Evolutionary conservation across 2,797 vertebrate species (phyloP).

Genomic region (Sebastes oblongus): DNA sequence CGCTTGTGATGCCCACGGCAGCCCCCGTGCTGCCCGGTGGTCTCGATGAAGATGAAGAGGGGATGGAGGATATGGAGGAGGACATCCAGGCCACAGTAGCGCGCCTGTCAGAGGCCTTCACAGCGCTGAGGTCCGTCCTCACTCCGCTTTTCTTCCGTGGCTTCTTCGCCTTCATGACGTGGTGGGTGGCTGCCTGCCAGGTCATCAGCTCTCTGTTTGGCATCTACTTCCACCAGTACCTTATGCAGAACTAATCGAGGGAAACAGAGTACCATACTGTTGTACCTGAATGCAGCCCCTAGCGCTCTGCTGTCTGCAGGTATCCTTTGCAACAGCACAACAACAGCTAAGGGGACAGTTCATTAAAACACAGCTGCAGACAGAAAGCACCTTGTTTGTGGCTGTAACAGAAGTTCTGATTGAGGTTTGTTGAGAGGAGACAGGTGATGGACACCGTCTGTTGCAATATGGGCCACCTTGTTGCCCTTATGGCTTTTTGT

Average conservation of each 20-base stretch:
- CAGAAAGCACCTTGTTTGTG: neutral
- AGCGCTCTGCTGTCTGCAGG: slow-evolving; percentile 6
- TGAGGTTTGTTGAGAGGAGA: neutral
- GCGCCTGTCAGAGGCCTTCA: slow-evolving; percentile 81
- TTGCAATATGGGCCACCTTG: slow-evolving; percentile 1
- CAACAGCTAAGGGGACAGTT: neutral
- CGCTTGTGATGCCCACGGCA: slow-evolving; percentile 48
- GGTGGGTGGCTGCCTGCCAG: slow-evolving; percentile 96
- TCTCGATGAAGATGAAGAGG: slow-evolving; percentile 80
- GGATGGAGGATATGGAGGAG: slow-evolving; percentile 78
- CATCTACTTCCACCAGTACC: slow-evolving; percentile 95
- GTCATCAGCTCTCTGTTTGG: slow-evolving; percentile 92
- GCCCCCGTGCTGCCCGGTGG: neutral
- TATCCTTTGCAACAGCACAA: neutral
- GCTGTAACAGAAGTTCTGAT: neutral
- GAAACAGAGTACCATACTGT: neutral
- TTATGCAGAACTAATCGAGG: slow-evolving; percentile 84
- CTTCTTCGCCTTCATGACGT: slow-evolving; percentile 91
- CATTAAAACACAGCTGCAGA: slow-evolving; percentile 10
- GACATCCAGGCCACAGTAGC: slow-evolving; percentile 86
- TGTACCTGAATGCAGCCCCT: neutral
- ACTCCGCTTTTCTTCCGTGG: slow-evolving; percentile 88
- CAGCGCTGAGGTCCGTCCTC: slow-evolving; percentile 80
- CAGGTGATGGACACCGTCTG: slow-evolving; percentile 1
- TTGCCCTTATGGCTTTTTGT: neutral